Evolutionary conservation across 2,888 invertebrate species (phyloP), one percentile per base, ranked within the genome.

Genomic region (Conomelus anceps): DNA sequence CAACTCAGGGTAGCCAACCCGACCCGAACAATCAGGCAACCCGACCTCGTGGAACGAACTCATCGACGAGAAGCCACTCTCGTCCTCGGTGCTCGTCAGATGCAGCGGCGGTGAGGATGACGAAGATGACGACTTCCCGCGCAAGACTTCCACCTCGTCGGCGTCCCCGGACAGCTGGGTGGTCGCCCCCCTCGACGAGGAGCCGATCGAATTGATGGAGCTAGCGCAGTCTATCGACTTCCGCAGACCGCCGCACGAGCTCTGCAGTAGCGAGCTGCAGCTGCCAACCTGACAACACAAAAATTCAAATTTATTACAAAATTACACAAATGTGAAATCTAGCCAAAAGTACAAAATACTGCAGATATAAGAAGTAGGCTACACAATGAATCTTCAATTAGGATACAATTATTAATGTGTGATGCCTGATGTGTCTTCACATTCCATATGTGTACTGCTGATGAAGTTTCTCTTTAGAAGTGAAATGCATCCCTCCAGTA

Each of bases 61-160:
- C 94, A 97, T 96, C 11, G 97, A 97, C 20, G 97, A 97, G 93
- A 97, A 97, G 26, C 97, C 97, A 92, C 97, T 97, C 93, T 97
- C 97, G 92, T 97, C 97, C 93, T 97, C 97, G 13, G 94, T 94
- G 22, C n/a, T n/a, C n/a, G n/a, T n/a, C n/a, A 91, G 91, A 29
- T 90, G 90, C 0, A 91, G 91, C 90, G 91, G 91, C 22, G 91
- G 91, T 13, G 91, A 91, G 88, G 87, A 88, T 13, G 88, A 85
- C 84, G 89, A 88, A 17, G 88, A 89, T 22, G 87, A 86, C n/a
- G 87, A 63, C 85, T 41, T 85, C 88, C 88, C 23, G 86, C 88
- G 0, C 88, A 86, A 4, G 89, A 93, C 11, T 94, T 94, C 85
- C 93, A 0, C 92, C 90, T 88, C 91, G 91, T 84, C 91, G 84